A percentile compares a stretch with the other conserved stretches of the same genome.
These are phyloP conservation scores for Picathartes gymnocephalus DNA, from an alignment of 2,113 vertebrate species.

Conservation along the genomic window DNA sequence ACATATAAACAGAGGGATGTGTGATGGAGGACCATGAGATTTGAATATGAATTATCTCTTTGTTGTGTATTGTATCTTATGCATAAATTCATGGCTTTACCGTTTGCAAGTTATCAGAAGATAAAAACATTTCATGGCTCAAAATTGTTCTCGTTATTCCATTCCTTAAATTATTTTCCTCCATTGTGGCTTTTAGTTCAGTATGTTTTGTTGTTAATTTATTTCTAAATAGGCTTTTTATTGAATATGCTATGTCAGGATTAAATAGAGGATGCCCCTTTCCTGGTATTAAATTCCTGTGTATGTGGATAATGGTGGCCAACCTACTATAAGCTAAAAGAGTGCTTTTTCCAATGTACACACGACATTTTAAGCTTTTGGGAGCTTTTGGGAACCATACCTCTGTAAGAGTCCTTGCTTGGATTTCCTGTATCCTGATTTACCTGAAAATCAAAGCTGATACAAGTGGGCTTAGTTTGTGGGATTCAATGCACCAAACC, in stretches of 20 bases:
- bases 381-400: background rate
- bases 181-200: conserved; percentile 37
- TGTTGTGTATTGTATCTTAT: conserved; percentile 40
- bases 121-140: conserved; percentile 62
- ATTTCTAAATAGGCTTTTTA: conserved; percentile 65
- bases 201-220: conserved; percentile 62
- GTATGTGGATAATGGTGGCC: background rate
- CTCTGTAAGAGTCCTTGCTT: background rate
- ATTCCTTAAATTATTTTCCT: conserved; percentile 58
- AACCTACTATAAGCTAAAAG: background rate
- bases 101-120: conserved; percentile 43
- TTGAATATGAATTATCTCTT: conserved; percentile 51
- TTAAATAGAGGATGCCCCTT: conserved; percentile 34
- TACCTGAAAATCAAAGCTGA: conserved; percentile 29
- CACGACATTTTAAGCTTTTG: background rate
- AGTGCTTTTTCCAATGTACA: background rate
- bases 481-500: background rate
- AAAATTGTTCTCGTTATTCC: conserved; percentile 59
- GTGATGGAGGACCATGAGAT: conserved; percentile 46
- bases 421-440: background rate
- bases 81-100: conserved; percentile 27
- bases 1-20: conserved; percentile 44
- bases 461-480: background rate
- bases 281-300: background rate
- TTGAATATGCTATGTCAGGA: conserved; percentile 43